Percentiles rank a stretch among this genome's conserved stretches.
Conservation (phyloP, 1,140 invertebrate genomes). For the Listronotus bonariensis region DNA sequence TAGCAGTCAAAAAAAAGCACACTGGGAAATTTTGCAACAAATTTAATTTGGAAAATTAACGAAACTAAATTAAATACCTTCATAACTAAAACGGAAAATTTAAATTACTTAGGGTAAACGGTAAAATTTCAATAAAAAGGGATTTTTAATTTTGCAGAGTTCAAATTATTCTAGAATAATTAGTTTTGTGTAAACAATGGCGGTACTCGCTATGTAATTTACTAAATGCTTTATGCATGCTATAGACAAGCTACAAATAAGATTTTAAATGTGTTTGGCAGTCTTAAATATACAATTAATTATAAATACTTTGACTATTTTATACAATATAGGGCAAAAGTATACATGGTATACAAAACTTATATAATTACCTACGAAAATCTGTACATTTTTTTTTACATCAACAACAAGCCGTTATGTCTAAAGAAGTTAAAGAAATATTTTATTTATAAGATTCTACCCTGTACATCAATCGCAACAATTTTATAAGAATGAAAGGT, state of each 20-base stretch:
- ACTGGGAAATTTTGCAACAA: no score
- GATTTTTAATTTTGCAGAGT: no score
- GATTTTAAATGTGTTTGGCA: constrained; percentile 1
- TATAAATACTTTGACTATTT: background rate
- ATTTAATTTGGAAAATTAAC: no score
- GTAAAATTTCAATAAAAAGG: no score
- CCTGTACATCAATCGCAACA: constrained; percentile 9
- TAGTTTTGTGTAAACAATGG: no score
- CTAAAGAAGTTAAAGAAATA: background rate
- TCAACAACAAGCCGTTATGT: background rate
- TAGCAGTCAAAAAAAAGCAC: no score
- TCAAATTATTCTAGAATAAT: no score
- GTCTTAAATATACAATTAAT: constrained; percentile 7
- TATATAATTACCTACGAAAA: background rate
- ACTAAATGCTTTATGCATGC: background rate
- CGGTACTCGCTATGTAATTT: no score
- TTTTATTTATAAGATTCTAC: constrained; percentile 4
- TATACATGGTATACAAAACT: constrained; percentile 1
- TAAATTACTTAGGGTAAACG: no score
- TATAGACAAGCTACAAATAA: background rate
- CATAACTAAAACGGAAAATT: no score
- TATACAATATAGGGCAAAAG: background rate
- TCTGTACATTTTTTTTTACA: constrained; percentile 1
- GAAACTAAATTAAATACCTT: no score
- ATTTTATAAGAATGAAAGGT: background rate